Evolutionary conservation across 2,888 invertebrate species (phyloP).

Genomic region (Selenia dentaria): DNA sequence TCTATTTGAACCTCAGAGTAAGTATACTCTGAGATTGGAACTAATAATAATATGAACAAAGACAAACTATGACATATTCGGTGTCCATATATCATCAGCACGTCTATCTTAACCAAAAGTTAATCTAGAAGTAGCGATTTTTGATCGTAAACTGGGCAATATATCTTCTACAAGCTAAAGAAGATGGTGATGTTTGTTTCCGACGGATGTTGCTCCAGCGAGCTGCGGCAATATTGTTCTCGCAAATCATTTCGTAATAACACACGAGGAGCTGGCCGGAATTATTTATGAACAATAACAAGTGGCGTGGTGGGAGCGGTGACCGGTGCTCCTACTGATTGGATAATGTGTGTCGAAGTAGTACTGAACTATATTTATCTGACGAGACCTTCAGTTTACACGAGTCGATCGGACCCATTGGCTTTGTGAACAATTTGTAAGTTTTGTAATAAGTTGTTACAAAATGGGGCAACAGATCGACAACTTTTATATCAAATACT

Average conservation of each 20-base stretch:
- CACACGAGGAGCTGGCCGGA: constrained; percentile 34
- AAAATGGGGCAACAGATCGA: too few species aligned
- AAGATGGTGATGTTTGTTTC: not conserved
- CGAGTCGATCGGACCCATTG: constrained; percentile 7
- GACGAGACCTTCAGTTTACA: constrained; percentile 35
- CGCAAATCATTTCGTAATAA: constrained; percentile 40
- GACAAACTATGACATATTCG: too few species aligned
- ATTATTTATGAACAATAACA: constrained; percentile 58
- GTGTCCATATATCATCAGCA: too few species aligned
- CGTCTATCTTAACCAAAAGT: too few species aligned
- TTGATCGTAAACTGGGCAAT: too few species aligned
- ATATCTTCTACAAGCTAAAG: too few species aligned
- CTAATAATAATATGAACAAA: too few species aligned
- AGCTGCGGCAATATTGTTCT: not conserved
- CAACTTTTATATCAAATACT: too few species aligned
- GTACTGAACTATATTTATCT: constrained; percentile 53
- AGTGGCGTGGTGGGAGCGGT: constrained; percentile 52
- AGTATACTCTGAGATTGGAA: too few species aligned
- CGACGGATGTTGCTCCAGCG: constrained; percentile 8
- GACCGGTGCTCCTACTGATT: constrained; percentile 56
- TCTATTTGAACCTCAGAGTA: too few species aligned
- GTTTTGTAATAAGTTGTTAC: constrained; percentile 5
- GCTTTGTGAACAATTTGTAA: constrained; percentile 3
- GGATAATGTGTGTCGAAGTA: constrained; percentile 52
- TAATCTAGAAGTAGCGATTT: too few species aligned